Evolutionary conservation across 2,113 vertebrate genomes (phyloP).

Genomic region (Pomatorhinus ruficollis): DNA sequence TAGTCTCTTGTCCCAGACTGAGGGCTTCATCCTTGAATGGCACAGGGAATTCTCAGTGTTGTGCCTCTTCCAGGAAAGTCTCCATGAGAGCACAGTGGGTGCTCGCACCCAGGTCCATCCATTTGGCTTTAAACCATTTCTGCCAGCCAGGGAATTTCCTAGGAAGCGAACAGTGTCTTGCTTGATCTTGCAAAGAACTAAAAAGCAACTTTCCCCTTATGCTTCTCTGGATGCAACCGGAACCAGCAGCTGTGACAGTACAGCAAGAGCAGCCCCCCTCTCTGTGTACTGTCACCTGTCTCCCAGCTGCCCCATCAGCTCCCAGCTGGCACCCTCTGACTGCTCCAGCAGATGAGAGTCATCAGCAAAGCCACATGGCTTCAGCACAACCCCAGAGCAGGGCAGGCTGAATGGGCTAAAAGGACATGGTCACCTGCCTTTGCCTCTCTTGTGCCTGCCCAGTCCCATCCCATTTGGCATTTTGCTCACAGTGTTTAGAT

Average conservation of each 20-base stretch:
- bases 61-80: background rate
- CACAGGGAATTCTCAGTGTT: background rate
- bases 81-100: background rate
- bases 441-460: background rate
- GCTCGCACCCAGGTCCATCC: background rate
- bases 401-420: background rate
- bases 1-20: background rate
- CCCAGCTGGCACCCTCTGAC: background rate
- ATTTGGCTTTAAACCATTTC: background rate
- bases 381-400: background rate
- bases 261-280: background rate
- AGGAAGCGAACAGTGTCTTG: background rate
- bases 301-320: background rate
- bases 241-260: background rate
- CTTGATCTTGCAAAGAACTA: background rate
- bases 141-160: background rate
- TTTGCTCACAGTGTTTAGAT: background rate
- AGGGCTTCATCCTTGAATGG: background rate
- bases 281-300: background rate
- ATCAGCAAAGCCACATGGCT: background rate
- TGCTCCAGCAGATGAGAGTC: background rate
- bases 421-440: background rate
- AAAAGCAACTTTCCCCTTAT: background rate
- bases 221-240: background rate
- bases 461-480: background rate